These are phyloP conservation scores for Drosophila suzukii DNA, from an alignment of 1,140 invertebrate genomes.

Conservation along the genomic window DNA sequence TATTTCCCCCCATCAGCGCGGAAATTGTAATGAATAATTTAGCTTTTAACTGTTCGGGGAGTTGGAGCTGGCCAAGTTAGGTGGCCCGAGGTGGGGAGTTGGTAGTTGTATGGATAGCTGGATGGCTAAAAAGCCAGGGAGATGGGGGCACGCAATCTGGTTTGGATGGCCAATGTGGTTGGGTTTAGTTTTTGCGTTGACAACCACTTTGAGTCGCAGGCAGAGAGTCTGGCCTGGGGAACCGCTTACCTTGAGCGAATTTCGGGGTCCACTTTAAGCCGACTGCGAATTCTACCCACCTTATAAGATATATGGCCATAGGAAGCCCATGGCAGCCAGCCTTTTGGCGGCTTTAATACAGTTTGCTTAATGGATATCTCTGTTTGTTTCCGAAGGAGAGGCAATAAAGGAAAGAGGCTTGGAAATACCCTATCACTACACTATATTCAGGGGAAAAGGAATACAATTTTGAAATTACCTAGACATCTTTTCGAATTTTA, in stretches of 20 bases:
- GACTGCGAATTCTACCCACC: not conserved
- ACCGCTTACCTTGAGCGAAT: not conserved
- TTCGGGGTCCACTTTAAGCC: not conserved
- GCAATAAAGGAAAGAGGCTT: not conserved
- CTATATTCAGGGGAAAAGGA: too few relatives aligned
- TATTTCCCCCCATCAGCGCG: slow-evolving; percentile 59
- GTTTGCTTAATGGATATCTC: not conserved
- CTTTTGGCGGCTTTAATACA: slow-evolving; percentile 1
- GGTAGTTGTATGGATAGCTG: not conserved
- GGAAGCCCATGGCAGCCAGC: not conserved
- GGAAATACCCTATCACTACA: not conserved
- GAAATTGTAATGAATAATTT: slow-evolving; percentile 82
- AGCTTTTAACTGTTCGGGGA: slow-evolving; percentile 69
- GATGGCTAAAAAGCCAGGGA: not conserved
- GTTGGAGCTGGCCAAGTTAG: not conserved
- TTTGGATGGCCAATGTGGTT: slow-evolving; percentile 50
- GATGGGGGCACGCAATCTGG: slow-evolving; percentile 62
- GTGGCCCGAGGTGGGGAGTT: not conserved
- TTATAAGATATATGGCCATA: not conserved
- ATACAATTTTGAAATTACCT: too few relatives aligned
- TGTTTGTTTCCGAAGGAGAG: not conserved
- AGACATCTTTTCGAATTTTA: too few relatives aligned
- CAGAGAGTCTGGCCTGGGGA: slow-evolving; percentile 13
- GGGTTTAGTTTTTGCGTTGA: slow-evolving; percentile 64
- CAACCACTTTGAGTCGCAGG: slow-evolving; percentile 40